phyloP scores from a whole-genome alignment of 2,113 vertebrate genomes.

The Nipponia nippon region DNA sequence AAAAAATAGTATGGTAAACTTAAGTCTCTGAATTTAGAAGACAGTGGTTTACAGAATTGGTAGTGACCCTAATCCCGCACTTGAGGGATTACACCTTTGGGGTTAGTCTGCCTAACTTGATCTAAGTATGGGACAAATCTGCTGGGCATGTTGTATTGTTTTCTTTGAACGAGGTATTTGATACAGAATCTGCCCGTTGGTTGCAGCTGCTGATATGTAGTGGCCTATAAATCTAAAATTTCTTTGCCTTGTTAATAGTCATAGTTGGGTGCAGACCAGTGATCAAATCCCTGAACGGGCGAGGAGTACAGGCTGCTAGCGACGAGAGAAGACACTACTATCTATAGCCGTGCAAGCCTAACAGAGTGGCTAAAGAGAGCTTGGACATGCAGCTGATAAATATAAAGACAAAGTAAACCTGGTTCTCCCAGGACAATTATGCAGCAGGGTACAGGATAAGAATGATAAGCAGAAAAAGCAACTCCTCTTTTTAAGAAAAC shows the following conservation, averaged over 20 bases:
- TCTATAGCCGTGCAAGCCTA: neutral
- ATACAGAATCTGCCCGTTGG: neutral
- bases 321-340: rapidly evolving
- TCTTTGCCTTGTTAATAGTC: neutral
- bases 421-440: neutral
- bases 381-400: neutral
- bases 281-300: neutral
- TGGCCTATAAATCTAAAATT: neutral
- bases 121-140: neutral
- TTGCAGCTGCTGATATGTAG: neutral
- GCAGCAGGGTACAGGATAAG: neutral
- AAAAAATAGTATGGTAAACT: neutral
- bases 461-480: neutral
- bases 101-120: neutral
- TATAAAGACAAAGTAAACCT: neutral
- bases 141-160: rapidly evolving
- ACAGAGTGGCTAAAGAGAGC: neutral
- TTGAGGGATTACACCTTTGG: neutral
- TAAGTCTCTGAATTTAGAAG: neutral
- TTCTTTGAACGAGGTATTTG: neutral
- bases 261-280: neutral
- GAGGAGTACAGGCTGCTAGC: neutral
- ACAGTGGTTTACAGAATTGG: neutral
- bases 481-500: neutral
- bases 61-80: neutral